Evolutionary conservation across 2,797 vertebrate genomes (phyloP), one percentile per base, ranked within the genome.

Genomic region (Onychomys leucogaster): DNA sequence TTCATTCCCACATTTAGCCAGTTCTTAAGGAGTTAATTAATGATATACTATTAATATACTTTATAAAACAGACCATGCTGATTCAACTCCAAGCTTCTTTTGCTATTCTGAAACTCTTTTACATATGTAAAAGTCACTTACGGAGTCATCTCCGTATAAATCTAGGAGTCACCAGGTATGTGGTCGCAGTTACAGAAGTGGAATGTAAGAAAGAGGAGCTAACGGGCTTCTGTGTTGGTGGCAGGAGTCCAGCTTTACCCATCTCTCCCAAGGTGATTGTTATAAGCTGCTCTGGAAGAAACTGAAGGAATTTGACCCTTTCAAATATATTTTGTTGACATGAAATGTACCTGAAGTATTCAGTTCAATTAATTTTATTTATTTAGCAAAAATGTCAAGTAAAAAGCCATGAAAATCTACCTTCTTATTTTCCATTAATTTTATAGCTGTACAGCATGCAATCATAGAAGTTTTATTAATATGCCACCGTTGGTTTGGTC

Each of bases 301-400:
- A 67, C 29, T 55, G 3, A 75, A 52, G 55, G 16, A 63, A 89
- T 87, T 71, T 87, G 67, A 80, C 2, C 69, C 71, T 69, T 49
- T 49, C 55, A 89, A 82, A 67, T 46, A 27, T 83, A 63, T 92
- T 94, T 80, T 25, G 6, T 71, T 88, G 19, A 75, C 16, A 52
- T 80, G 2, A 83, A 90, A 71, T 65, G n/a, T 0, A 37, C 27
- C 4, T 7, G 13, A 63, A 86, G 5, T 65, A 0, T 75, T 90
- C 52, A 89, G 0, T 69, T 93, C 46, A 88, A 12, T 25, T 75
- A 43, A 83, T 52, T 92, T 80, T 55, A 14, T 80, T 90, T 67
- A 65, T 55, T 95, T 96, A 90, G 76, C 76, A 90, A 86, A 89
- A 95, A 55, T 43, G 8, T 21, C 46, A 52, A 84, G 49, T 61